Evolutionary conservation across 2,888 invertebrate species (phyloP).

Genomic region (Gnatocerus cornutus): DNA sequence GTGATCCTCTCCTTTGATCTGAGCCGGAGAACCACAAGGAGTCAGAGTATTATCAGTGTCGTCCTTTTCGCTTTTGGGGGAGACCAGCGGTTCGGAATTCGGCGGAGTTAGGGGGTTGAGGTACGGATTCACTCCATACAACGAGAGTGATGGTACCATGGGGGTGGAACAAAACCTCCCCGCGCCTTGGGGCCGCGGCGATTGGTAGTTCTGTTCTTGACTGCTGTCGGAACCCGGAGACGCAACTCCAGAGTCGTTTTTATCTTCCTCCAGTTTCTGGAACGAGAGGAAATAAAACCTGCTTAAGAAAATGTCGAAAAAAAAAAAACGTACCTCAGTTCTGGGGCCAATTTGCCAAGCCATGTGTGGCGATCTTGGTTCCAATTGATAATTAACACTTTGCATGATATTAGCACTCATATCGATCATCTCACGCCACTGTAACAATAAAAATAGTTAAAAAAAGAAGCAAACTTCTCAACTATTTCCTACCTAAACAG

Average conservation of each 20-base stretch:
- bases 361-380: constrained; percentile 17
- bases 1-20: constrained; percentile 57
- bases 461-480: neutral
- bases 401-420: constrained; percentile 64
- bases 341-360: constrained; percentile 62
- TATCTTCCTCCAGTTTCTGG: constrained; percentile 74
- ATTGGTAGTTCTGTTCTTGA: constrained; percentile 46
- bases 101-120: constrained; percentile 75
- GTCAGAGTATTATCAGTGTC: constrained; percentile 56
- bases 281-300: constrained; percentile 63
- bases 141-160: constrained; percentile 3
- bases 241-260: constrained; percentile 76
- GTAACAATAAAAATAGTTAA: neutral
- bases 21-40: constrained; percentile 67
- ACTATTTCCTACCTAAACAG: neutral
- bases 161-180: constrained; percentile 62
- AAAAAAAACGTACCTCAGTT: constrained; percentile 60
- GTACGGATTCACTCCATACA: constrained; percentile 40
- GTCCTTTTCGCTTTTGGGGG: constrained; percentile 52
- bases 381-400: constrained; percentile 52
- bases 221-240: constrained; percentile 73
- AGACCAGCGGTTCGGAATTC: constrained; percentile 70
- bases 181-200: constrained; percentile 47
- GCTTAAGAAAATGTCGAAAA: constrained; percentile 43
- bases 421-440: constrained; percentile 32